These are phyloP conservation scores for Drosophila neotestacea DNA, from an alignment of 2,888 invertebrate species.

Conservation along the genomic window DNA sequence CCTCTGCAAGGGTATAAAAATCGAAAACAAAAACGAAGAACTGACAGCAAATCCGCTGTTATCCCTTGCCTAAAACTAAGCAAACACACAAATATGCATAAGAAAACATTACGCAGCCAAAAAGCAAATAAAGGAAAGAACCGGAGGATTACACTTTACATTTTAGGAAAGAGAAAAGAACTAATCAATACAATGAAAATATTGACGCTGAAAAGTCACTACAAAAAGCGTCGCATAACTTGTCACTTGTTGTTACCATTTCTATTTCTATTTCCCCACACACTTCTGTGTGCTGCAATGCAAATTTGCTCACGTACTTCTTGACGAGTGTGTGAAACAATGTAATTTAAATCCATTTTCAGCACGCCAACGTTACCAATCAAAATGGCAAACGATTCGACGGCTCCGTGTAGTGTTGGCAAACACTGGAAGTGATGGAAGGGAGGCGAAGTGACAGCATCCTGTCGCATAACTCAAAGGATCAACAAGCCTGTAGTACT, in stretches of 20 bases:
- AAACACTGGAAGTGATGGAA: constrained; percentile 38
- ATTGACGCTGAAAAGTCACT: constrained; percentile 75
- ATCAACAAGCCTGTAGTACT: constrained; percentile 64
- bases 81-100: constrained; percentile 50
- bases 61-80: constrained; percentile 61
- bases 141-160: neutral
- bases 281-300: neutral
- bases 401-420: constrained; percentile 64
- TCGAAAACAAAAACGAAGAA: neutral
- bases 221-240: constrained; percentile 41
- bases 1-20: too few relatives aligned
- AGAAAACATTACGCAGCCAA: constrained; percentile 28
- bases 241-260: constrained; percentile 54
- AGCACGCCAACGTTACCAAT: constrained; percentile 77
- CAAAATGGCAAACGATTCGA: constrained; percentile 77
- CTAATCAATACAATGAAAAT: constrained; percentile 77
- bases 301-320: constrained; percentile 65
- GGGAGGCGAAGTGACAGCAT: constrained; percentile 16
- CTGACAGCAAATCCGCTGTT: constrained; percentile 50
- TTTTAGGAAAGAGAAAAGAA: constrained; percentile 29
- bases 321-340: constrained; percentile 70
- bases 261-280: neutral
- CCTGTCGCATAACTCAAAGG: constrained; percentile 76
- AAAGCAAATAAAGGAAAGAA: constrained; percentile 29
- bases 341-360: constrained; percentile 84